Conservation (phyloP, 2,888 invertebrate genomes). For the Pyrrhosoma nymphula region DNA sequence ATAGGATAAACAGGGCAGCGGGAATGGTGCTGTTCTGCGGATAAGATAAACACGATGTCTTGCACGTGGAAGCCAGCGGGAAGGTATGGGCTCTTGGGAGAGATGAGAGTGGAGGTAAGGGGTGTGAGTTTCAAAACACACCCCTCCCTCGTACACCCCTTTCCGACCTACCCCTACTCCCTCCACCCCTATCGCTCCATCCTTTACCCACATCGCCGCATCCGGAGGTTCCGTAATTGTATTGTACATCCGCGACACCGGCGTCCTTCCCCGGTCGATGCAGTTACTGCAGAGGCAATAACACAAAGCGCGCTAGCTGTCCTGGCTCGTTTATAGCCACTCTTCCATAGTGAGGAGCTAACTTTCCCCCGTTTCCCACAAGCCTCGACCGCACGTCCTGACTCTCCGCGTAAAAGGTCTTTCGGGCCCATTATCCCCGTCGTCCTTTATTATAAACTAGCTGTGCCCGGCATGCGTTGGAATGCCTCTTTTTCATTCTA, state of each 20-base stretch:
- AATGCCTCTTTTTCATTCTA: too few relatives aligned
- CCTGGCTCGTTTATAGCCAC: constrained; percentile 34
- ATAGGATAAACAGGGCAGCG: neutral
- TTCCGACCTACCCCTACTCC: neutral
- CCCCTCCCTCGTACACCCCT: neutral
- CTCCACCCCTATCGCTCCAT: neutral
- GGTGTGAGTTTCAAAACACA: neutral
- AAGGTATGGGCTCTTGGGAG: neutral
- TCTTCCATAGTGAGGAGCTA: neutral
- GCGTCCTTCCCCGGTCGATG: constrained; percentile 36
- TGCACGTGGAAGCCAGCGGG: neutral
- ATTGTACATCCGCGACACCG: constrained; percentile 36
- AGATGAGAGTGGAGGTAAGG: neutral
- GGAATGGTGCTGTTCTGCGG: neutral
- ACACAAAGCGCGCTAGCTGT: constrained; percentile 52
- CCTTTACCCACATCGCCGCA: neutral
- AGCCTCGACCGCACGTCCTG: neutral
- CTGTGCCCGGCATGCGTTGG: too few relatives aligned
- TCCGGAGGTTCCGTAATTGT: constrained; percentile 38
- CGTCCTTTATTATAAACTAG: neutral
- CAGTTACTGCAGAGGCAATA: constrained; percentile 54
- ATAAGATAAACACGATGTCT: neutral
- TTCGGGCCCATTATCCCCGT: neutral
- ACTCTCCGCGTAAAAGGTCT: neutral
- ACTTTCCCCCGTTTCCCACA: neutral